Evolutionary conservation across 1,140 invertebrate genomes (phyloP).

Genomic region (Dufourea novaeangliae): DNA sequence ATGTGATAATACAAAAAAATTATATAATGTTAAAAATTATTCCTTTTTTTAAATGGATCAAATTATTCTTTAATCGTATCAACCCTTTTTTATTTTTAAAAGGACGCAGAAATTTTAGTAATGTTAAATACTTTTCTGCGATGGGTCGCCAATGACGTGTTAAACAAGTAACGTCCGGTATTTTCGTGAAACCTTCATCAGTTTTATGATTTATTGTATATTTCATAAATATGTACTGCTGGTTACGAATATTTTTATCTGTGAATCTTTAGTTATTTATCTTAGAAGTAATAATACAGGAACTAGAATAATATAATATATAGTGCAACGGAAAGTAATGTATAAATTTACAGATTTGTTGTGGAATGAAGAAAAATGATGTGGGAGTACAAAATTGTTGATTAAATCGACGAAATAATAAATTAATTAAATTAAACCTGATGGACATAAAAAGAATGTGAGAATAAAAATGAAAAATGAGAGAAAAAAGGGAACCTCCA

Average conservation of each 20-base stretch:
- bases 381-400: background rate
- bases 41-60: too few relatives aligned
- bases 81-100: background rate
- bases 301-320: background rate
- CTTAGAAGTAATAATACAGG: background rate
- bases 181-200: background rate
- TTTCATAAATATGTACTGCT: background rate
- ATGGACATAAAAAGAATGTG: background rate
- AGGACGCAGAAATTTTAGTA: background rate
- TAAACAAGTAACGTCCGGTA: slow-evolving; percentile 3
- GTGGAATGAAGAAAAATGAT: background rate
- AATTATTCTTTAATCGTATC: background rate
- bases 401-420: background rate
- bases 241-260: background rate
- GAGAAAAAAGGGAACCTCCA: slow-evolving; percentile 52
- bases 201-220: background rate
- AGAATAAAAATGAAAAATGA: background rate
- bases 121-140: background rate
- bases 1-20: too few relatives aligned
- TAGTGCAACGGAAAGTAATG: background rate
- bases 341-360: background rate
- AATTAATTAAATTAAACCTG: background rate
- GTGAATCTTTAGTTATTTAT: too few relatives aligned
- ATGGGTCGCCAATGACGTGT: background rate
- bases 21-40: background rate